Percentiles rank a stretch among this genome's conserved stretches.
These are phyloP conservation scores for Erebia aethiops DNA, from an alignment of 2,888 invertebrate species.

Conservation along the genomic window DNA sequence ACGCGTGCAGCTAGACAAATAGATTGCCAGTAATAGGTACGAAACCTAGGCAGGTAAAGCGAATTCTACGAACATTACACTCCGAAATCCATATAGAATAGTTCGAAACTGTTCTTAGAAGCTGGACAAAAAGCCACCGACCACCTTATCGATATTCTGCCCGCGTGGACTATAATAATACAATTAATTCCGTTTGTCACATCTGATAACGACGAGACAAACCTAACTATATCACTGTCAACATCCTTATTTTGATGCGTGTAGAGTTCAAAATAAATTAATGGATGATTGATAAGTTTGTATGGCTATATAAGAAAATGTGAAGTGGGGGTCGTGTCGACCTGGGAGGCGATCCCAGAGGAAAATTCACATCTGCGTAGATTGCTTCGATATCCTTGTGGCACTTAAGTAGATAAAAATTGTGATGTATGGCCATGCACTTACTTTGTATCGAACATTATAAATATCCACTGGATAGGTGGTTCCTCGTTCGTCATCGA, in stretches of 20 bases:
- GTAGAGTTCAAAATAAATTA: slow-evolving; percentile 43
- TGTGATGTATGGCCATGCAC: slow-evolving; percentile 26
- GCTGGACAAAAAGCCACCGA: slow-evolving; percentile 59
- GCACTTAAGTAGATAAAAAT: slow-evolving; percentile 25
- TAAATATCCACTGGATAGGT: background rate
- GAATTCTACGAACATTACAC: slow-evolving; percentile 54
- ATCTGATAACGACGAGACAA: slow-evolving; percentile 55
- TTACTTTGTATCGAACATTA: background rate
- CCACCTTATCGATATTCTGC: slow-evolving; percentile 59
- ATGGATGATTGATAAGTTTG: slow-evolving; percentile 35
- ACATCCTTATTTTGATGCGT: slow-evolving; percentile 28
- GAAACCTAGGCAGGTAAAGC: slow-evolving; percentile 44
- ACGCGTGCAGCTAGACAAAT: slow-evolving; percentile 37
- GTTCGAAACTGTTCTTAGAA: slow-evolving; percentile 64
- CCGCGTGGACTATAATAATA: slow-evolving; percentile 71
- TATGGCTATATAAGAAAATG: slow-evolving; percentile 53
- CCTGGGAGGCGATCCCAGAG: slow-evolving; percentile 64
- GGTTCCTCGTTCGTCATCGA: no score
- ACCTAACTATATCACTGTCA: slow-evolving; percentile 41
- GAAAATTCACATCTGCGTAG: slow-evolving; percentile 55
- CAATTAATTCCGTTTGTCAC: slow-evolving; percentile 76
- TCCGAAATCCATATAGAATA: slow-evolving; percentile 54
- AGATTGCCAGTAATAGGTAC: slow-evolving; percentile 36
- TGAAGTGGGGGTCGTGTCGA: slow-evolving; percentile 53
- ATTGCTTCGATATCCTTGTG: slow-evolving; percentile 39